Percentiles rank a stretch among this genome's conserved stretches.
Evolutionary conservation across 2,797 vertebrate genomes (phyloP).

Genomic region (Danio kyathit): DNA sequence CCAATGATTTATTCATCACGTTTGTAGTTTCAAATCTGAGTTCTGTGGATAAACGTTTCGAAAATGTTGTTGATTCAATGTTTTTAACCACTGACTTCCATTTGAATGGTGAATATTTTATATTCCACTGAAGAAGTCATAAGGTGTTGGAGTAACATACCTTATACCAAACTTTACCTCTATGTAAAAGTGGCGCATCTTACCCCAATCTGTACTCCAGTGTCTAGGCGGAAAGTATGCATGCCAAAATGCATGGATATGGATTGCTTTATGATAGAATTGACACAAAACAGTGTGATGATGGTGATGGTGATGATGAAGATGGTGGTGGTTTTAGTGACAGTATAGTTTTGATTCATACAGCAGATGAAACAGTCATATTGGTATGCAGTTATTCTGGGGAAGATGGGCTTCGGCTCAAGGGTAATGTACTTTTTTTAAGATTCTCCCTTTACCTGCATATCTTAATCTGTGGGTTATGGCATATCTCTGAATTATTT

Average conservation of each 20-base stretch:
- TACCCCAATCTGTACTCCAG: neutral
- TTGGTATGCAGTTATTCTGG: slow-evolving; percentile 53
- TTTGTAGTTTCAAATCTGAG: no score
- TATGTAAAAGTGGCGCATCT: neutral
- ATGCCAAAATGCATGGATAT: neutral
- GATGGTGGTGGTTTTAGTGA: slow-evolving; percentile 31
- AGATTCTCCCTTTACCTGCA: slow-evolving; percentile 3
- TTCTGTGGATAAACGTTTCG: no score
- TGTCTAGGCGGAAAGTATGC: neutral
- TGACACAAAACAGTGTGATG: slow-evolving; percentile 19
- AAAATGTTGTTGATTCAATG: no score
- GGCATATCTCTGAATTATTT: slow-evolving; percentile 10
- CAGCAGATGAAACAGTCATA: slow-evolving; percentile 38
- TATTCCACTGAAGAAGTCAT: no score
- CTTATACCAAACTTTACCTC: no score
- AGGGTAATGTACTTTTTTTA: slow-evolving; percentile 52
- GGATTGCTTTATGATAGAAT: neutral
- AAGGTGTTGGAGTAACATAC: no score
- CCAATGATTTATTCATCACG: no score
- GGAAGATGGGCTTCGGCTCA: slow-evolving; percentile 53
- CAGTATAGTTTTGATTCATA: slow-evolving; percentile 29
- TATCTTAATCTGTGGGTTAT: slow-evolving; percentile 35
- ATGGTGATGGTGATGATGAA: neutral
- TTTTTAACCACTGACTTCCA: no score
- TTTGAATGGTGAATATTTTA: no score